Percentiles rank a stretch among this genome's conserved stretches.
Evolutionary conservation across 2,888 invertebrate genomes (phyloP).

Genomic region (Drosophila cognata): DNA sequence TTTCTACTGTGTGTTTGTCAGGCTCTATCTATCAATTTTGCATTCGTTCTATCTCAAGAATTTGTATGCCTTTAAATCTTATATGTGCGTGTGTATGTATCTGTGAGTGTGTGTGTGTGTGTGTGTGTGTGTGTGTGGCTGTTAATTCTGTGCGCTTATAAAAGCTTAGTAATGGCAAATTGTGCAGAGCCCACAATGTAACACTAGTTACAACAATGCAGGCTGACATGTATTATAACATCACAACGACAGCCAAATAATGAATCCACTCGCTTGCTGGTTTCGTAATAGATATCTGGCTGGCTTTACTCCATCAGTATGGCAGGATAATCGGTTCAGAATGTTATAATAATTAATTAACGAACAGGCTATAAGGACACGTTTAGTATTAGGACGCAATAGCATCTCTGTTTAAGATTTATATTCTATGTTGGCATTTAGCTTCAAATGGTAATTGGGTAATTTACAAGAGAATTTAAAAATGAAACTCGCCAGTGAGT

Average conservation of each 20-base stretch:
- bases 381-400: background rate
- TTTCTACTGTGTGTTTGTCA: slow-evolving; percentile 15
- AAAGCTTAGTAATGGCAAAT: slow-evolving; percentile 34
- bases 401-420: background rate
- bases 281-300: background rate
- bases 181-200: slow-evolving; percentile 43
- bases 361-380: background rate
- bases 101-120: background rate
- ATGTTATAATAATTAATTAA: background rate
- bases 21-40: slow-evolving; percentile 72
- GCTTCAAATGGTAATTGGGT: background rate
- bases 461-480: background rate
- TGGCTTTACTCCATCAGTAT: background rate
- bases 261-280: background rate
- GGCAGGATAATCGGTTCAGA: background rate
- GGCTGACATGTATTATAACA: background rate
- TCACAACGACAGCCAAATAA: slow-evolving; percentile 1
- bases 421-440: background rate
- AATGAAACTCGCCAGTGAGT: background rate
- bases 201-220: slow-evolving; percentile 10
- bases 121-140: background rate
- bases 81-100: slow-evolving; percentile 1
- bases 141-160: slow-evolving; percentile 31
- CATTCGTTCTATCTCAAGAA: slow-evolving; percentile 69
- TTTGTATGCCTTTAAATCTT: slow-evolving; percentile 65